Base-by-base conservation (phyloP, 35 echinoderm and acorn worm genomes). In the Eucidaris tribuloides region DNA sequence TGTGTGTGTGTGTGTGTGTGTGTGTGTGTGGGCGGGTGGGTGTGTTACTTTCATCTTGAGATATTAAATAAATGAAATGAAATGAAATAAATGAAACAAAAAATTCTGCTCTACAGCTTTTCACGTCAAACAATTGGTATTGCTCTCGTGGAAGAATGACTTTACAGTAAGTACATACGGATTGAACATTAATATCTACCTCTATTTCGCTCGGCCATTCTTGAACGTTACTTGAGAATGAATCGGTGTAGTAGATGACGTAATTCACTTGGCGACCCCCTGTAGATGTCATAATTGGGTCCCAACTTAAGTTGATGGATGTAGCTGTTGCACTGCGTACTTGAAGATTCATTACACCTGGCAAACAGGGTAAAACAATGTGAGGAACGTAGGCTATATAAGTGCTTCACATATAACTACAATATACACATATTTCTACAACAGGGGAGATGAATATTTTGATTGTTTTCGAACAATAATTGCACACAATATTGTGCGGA, bases 251-350 rank as follows among this genome's bases (percentile, higher is more conserved):
- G 24, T 84, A 91, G 42, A 91, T 82, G 4, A 84, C 40, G 43
- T 91, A 91, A 48, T 79, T 40, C 0, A 50, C 88, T 43, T 43
- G 32, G 1, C 25, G 30, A 1, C 46, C 37, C 39, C 39, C 33
- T 30, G 33, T 31, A 19, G 40, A 39, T 44, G 88, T 81, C 4
- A 79, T 35, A 65, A 84, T 84, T 17, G 50, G 17, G 40, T 91
- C 65, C 88, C 88, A 91, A 30, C 88, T 48, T 5, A 91, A 76
- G 71, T 91, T 91, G 62, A 91, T 84, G 42, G 88, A 91, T 5
- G 81, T 91, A 17, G 70, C 11, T 41, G 88, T 84, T 41, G 81
- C 64, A 80, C 88, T 91, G 29, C 81, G 81, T 4, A 91, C 58
- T 79, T 84, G 81, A 28, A 91, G 54, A 79, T 91, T 91, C 71